A percentile compares a stretch with the other conserved stretches of the same genome.
phyloP scores from a whole-genome alignment of 1,140 invertebrate species.

The Pinna nobilis region DNA sequence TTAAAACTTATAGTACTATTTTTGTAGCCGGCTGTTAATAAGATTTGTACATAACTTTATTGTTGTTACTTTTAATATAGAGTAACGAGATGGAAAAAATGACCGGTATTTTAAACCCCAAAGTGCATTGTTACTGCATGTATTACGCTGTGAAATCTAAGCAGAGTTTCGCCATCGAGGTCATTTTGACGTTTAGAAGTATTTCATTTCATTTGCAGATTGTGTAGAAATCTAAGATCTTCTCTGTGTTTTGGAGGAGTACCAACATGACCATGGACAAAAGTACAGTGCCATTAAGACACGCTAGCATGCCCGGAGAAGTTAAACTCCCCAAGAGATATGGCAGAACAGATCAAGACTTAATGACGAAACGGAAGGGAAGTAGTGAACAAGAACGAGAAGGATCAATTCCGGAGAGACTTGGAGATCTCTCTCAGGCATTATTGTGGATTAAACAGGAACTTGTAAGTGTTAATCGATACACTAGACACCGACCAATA shows the following conservation, averaged over 20 bases:
- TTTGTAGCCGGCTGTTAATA: too few species aligned
- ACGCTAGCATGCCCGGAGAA: constrained; percentile 44
- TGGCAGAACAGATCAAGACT: not conserved
- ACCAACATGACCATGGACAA: constrained; percentile 35
- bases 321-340: constrained; percentile 54
- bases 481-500: too few species aligned
- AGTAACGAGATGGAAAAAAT: too few species aligned
- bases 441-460: constrained; percentile 61
- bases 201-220: not conserved
- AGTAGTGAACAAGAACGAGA: constrained; percentile 35
- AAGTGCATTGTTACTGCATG: too few species aligned
- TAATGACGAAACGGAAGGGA: constrained; percentile 32
- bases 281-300: constrained; percentile 50
- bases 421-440: constrained; percentile 54
- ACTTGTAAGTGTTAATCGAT: constrained; percentile 43
- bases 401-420: constrained; percentile 38
- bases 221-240: too few species aligned
- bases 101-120: too few species aligned
- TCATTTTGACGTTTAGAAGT: not conserved
- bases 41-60: too few species aligned
- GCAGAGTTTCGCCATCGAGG: too few species aligned
- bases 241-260: not conserved
- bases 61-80: too few species aligned
- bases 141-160: too few species aligned
- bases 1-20: too few species aligned